Percentiles rank a stretch among this genome's conserved stretches.
Conservation (phyloP, 2,797 vertebrate species). For the Argyrosomus regius region DNA sequence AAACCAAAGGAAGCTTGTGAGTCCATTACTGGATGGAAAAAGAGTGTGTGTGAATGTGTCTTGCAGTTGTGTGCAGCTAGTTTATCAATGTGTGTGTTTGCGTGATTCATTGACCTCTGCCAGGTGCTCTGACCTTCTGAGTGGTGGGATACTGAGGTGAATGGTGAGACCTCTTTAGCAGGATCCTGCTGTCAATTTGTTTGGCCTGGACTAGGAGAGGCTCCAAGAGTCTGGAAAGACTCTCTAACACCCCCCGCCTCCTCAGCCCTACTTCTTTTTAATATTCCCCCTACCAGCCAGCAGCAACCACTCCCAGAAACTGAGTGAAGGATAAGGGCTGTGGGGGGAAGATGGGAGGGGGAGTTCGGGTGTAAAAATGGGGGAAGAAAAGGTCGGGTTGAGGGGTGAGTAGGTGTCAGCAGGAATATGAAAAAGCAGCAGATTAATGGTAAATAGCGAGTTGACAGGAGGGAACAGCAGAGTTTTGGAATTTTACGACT, state of each 20-base stretch:
- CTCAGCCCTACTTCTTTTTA: conserved; percentile 18
- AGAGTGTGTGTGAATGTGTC: neutral
- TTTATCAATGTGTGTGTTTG: conserved; percentile 24
- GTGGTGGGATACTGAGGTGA: conserved; percentile 27
- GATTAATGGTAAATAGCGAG: conserved; percentile 15
- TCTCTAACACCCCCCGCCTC: conserved; percentile 16
- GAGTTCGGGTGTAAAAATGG: conserved; percentile 1
- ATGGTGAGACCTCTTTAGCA: conserved; percentile 36
- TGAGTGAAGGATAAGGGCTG: conserved; percentile 55
- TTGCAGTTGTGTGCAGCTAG: neutral
- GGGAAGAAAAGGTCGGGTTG: conserved; percentile 15
- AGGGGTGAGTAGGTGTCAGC: conserved; percentile 17
- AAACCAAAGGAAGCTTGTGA: neutral
- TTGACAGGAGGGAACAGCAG: neutral
- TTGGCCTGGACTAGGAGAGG: conserved; percentile 67
- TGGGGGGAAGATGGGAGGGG: neutral
- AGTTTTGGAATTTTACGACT: conserved; percentile 13
- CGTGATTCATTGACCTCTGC: conserved; percentile 36
- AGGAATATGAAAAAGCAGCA: conserved; percentile 19
- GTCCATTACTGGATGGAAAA: neutral
- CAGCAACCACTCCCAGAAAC: conserved; percentile 82
- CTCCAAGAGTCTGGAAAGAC: conserved; percentile 71
- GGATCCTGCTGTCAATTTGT: conserved; percentile 66
- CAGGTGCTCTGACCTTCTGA: conserved; percentile 48
- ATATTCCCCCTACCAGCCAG: conserved; percentile 42